phyloP scores from a whole-genome alignment of 2,797 vertebrate species.

The Pangasius krempfi region DNA sequence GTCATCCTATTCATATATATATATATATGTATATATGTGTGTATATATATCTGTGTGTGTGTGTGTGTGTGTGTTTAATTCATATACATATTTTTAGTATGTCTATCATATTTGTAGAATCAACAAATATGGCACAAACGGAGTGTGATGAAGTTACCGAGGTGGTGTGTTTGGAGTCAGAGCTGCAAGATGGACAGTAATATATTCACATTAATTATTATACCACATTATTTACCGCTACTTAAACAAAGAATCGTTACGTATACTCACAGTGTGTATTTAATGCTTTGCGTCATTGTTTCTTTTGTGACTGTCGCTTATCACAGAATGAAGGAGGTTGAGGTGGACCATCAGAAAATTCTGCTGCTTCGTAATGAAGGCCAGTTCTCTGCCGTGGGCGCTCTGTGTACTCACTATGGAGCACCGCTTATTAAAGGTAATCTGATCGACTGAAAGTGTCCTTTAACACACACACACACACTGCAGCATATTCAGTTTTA shows the following conservation, averaged over 20 bases:
- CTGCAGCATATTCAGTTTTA: neutral
- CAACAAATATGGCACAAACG: constrained; percentile 50
- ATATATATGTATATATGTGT: no score
- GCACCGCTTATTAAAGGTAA: constrained; percentile 85
- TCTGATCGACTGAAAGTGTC: neutral
- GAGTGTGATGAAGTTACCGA: constrained; percentile 64
- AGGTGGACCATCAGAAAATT: constrained; percentile 74
- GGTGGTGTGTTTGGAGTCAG: constrained; percentile 78
- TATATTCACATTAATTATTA: constrained; percentile 52
- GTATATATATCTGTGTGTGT: neutral
- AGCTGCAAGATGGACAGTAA: constrained; percentile 86
- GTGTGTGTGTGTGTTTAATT: neutral
- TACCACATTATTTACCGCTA: neutral
- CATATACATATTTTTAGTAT: neutral
- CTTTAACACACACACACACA: neutral
- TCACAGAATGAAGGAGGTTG: constrained; percentile 82
- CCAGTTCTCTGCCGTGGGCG: constrained; percentile 80
- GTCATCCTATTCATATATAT: neutral
- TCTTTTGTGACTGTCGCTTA: neutral
- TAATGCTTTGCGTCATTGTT: neutral
- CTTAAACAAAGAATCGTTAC: neutral
- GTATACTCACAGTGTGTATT: neutral
- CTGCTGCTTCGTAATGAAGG: constrained; percentile 78
- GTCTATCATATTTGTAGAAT: constrained; percentile 34
- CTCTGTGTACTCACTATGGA: constrained; percentile 81